Evolutionary conservation across 2,113 vertebrate genomes (phyloP).

Genomic region (Poecile atricapillus): DNA sequence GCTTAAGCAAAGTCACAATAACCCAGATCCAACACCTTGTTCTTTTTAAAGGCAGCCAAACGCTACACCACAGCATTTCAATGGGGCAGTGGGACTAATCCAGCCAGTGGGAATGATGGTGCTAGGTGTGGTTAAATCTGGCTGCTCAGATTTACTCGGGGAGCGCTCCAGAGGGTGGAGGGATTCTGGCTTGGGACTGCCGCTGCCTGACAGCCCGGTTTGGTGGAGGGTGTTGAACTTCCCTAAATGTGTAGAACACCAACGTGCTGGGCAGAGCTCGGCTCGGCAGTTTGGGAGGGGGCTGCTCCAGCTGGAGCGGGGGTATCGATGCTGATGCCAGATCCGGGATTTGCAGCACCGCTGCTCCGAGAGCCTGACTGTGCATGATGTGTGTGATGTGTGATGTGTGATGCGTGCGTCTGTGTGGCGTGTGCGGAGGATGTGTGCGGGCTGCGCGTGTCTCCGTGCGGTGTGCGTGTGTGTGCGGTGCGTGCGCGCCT

Average conservation of each 20-base stretch:
- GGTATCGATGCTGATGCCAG: not conserved
- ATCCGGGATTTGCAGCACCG: not conserved
- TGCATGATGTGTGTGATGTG: not conserved
- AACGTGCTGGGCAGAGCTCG: accelerated
- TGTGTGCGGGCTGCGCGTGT: not conserved
- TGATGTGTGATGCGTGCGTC: not conserved
- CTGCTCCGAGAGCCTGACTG: not conserved
- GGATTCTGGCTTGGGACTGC: not conserved
- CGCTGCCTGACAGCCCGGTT: not conserved
- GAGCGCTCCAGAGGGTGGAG: accelerated
- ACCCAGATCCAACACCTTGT: not conserved
- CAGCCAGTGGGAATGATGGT: not conserved
- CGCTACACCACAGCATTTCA: accelerated
- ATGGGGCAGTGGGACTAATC: not conserved
- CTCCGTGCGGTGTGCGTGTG: not conserved
- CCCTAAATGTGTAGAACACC: not conserved
- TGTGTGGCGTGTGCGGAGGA: not conserved
- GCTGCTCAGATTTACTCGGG: not conserved
- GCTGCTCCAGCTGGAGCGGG: not conserved
- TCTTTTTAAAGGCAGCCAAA: not conserved
- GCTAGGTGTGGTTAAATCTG: not conserved
- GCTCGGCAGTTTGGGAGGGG: not conserved
- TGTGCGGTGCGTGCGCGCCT: not conserved
- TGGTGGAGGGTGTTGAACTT: not conserved
- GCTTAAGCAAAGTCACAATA: not conserved